Percentiles rank a stretch among this genome's conserved stretches.
Conservation (phyloP, 2,888 invertebrate genomes). For the Horisme vitalbata region DNA sequence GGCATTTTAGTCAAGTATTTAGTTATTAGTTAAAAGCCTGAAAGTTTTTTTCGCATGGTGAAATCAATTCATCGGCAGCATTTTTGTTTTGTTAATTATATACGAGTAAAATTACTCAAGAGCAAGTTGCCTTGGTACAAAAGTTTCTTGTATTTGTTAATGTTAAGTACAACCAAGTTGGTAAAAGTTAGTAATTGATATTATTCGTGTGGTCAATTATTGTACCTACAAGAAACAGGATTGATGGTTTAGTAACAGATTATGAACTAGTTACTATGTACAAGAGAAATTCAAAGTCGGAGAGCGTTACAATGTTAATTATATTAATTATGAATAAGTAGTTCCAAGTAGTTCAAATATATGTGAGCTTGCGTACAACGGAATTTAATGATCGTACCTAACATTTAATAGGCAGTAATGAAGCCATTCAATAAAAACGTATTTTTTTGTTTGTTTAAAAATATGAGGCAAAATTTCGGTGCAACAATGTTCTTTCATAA, state of each 20-base stretch:
- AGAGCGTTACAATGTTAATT: constrained; percentile 64
- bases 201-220: constrained; percentile 43
- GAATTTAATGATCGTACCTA: constrained; percentile 7
- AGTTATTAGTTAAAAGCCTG: constrained; percentile 1
- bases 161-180: constrained; percentile 1
- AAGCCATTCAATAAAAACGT: constrained; percentile 1
- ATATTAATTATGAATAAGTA: constrained; percentile 70
- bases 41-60: constrained; percentile 3
- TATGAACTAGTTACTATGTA: neutral
- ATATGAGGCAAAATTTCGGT: neutral
- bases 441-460: too few species aligned
- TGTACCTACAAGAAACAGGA: constrained; percentile 40
- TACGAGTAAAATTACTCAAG: neutral
- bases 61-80: neutral
- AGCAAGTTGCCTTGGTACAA: neutral
- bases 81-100: neutral
- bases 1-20: constrained; percentile 9
- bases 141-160: neutral
- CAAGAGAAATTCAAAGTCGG: constrained; percentile 40
- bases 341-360: constrained; percentile 52
- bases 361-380: constrained; percentile 41
- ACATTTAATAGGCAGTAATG: constrained; percentile 3
- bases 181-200: constrained; percentile 36
- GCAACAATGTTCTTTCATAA: neutral
- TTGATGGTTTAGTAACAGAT: constrained; percentile 36